A percentile compares a stretch with the other conserved stretches of the same genome.
Evolutionary conservation across 1,140 invertebrate genomes (phyloP).

Genomic region (Brachionus asplanchnoidis): DNA sequence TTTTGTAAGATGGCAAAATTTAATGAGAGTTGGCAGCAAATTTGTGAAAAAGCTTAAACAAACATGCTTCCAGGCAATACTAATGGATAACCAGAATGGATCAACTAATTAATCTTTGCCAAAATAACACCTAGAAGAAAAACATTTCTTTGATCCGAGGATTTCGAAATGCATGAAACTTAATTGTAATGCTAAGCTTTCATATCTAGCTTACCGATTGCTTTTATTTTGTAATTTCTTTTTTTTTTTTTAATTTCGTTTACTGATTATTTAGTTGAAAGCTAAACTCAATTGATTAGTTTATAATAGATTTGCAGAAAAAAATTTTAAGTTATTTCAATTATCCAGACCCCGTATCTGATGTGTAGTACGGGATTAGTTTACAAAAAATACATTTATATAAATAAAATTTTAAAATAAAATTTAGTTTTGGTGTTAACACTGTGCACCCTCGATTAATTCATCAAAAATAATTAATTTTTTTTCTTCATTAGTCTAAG

Average conservation of each 20-base stretch:
- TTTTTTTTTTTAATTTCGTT: neutral
- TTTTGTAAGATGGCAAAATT: neutral
- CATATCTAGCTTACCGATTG: neutral
- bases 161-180: slow-evolving; percentile 32
- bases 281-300: slow-evolving; percentile 14
- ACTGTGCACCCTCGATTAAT: neutral
- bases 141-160: slow-evolving; percentile 27
- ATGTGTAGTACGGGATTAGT: neutral
- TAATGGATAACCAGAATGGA: neutral
- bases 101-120: slow-evolving; percentile 21
- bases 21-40: neutral
- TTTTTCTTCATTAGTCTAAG: neutral
- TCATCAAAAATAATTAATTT: neutral
- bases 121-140: slow-evolving; percentile 22
- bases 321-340: slow-evolving; percentile 29
- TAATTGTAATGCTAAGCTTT: neutral
- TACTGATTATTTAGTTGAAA: slow-evolving; percentile 23
- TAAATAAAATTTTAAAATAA: neutral
- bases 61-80: neutral
- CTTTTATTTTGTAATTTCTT: neutral
- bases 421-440: neutral
- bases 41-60: neutral
- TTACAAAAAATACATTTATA: slow-evolving; percentile 9
- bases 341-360: slow-evolving; percentile 8
- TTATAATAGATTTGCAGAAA: slow-evolving; percentile 17